phyloP scores from a whole-genome alignment of 2,888 invertebrate genomes.

The Osedax fenrisi region DNA sequence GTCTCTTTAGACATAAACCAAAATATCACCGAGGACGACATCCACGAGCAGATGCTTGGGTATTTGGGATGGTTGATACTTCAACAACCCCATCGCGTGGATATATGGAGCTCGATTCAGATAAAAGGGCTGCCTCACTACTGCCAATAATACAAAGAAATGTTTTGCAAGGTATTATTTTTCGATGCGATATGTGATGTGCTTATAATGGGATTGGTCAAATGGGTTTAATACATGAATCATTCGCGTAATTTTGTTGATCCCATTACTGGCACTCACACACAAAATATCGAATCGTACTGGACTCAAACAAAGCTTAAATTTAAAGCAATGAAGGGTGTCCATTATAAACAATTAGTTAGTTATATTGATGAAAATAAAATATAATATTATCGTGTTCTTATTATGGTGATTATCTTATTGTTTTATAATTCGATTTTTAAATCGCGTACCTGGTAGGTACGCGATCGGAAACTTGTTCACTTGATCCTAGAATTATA shows the following conservation, averaged over 20 bases:
- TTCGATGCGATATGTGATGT: too few relatives aligned
- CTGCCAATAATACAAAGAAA: background rate
- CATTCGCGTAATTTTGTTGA: background rate
- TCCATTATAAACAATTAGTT: too few relatives aligned
- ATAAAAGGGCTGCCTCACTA: background rate
- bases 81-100: background rate
- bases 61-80: background rate
- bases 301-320: background rate
- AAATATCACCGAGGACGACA: background rate
- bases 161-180: too few relatives aligned
- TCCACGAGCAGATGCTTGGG: background rate
- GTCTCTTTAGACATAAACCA: background rate
- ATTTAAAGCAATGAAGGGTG: background rate
- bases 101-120: background rate
- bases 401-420: too few relatives aligned
- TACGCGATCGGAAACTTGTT: too few relatives aligned
- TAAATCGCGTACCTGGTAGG: too few relatives aligned
- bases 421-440: too few relatives aligned
- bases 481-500: too few relatives aligned
- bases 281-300: background rate
- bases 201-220: too few relatives aligned
- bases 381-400: too few relatives aligned
- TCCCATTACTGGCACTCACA: background rate
- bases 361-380: too few relatives aligned
- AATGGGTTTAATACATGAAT: too few relatives aligned